A percentile compares a stretch with the other conserved stretches of the same genome.
Conservation (phyloP, 1,140 invertebrate species). For the Dolichoris vasculosae region DNA sequence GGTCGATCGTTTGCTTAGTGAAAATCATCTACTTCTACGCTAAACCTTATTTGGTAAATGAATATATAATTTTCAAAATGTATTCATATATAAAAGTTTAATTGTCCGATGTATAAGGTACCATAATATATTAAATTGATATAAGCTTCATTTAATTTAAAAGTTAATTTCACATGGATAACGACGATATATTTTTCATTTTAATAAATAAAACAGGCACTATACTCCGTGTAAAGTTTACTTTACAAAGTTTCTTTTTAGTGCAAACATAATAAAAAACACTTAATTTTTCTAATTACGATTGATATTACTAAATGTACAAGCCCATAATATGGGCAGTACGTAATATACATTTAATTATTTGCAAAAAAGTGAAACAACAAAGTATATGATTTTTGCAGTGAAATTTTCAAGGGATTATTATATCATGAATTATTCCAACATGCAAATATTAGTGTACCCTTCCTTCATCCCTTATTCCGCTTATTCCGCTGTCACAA, state of each 20-base stretch:
- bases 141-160: too few species aligned
- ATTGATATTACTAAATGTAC: neutral
- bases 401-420: neutral
- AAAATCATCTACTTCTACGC: too few species aligned
- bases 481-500: neutral
- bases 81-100: neutral
- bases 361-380: neutral
- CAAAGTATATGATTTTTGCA: neutral
- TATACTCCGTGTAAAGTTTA: too few species aligned
- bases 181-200: too few species aligned
- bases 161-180: too few species aligned
- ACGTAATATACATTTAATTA: neutral
- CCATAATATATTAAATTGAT: too few species aligned
- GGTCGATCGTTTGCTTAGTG: neutral
- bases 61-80: neutral
- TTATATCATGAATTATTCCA: constrained; percentile 7
- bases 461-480: neutral
- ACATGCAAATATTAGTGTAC: neutral
- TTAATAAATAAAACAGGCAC: too few species aligned
- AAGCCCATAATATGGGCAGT: neutral
- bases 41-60: neutral
- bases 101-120: too few species aligned
- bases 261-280: too few species aligned
- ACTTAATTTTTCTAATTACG: too few species aligned
- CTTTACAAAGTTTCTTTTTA: neutral